A percentile compares a stretch with the other conserved stretches of the same genome.
Conservation (phyloP, 2,888 invertebrate species). For the Agelastica alni region DNA sequence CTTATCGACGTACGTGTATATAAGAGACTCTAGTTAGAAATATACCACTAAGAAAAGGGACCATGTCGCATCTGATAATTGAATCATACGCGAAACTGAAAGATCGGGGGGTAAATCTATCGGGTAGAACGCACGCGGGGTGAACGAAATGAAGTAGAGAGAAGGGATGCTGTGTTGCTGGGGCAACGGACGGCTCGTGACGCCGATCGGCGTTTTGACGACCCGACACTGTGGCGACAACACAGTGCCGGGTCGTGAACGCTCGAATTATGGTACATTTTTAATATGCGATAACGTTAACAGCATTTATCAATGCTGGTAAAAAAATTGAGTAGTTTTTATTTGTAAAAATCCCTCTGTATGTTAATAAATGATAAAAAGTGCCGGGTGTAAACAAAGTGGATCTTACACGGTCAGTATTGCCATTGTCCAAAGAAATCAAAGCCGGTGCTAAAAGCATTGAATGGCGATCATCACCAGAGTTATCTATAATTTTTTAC, state of each 20-base stretch:
- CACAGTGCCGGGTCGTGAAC: constrained; percentile 27
- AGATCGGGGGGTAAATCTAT: constrained; percentile 33
- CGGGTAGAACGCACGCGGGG: constrained; percentile 22
- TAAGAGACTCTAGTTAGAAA: constrained; percentile 43
- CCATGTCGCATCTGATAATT: constrained; percentile 54
- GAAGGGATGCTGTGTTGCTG: constrained; percentile 56
- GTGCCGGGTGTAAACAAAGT: too few relatives aligned
- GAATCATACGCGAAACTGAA: constrained; percentile 49
- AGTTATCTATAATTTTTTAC: too few relatives aligned
- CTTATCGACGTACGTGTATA: constrained; percentile 19
- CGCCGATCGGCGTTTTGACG: constrained; percentile 48
- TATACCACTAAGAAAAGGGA: constrained; percentile 50
- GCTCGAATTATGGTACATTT: too few relatives aligned
- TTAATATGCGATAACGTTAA: too few relatives aligned
- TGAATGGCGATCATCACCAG: too few relatives aligned
- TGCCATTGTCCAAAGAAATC: too few relatives aligned
- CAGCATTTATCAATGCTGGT: too few relatives aligned
- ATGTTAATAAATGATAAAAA: too few relatives aligned
- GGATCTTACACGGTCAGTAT: too few relatives aligned
- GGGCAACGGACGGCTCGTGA: constrained; percentile 46
- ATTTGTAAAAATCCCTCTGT: too few relatives aligned
- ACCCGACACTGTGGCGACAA: constrained; percentile 31
- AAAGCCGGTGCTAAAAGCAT: too few relatives aligned
- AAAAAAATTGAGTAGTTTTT: too few relatives aligned
- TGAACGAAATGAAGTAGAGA: constrained; percentile 22